phyloP scores from a whole-genome alignment of 2,888 invertebrate species.

The Conus canariensis region DNA sequence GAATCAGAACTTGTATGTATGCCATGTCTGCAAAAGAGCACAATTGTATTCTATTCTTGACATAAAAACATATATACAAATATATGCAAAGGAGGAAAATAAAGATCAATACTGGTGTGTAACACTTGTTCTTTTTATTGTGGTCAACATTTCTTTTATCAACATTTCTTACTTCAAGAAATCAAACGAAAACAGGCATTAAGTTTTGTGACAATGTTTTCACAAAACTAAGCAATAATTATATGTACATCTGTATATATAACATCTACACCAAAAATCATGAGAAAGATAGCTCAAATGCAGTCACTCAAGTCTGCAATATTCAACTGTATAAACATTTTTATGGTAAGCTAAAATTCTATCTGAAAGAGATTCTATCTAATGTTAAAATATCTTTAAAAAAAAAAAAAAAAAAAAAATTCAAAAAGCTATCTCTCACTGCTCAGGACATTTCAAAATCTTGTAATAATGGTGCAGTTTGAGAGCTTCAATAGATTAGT shows the following conservation, averaged over 20 bases:
- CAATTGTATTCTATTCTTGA: too few species aligned
- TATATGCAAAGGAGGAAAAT: not conserved
- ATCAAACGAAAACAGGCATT: not conserved
- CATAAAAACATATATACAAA: too few species aligned
- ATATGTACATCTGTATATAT: not conserved
- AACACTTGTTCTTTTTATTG: not conserved
- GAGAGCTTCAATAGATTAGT: not conserved
- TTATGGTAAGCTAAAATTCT: not conserved
- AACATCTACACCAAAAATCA: not conserved
- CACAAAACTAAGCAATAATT: not conserved
- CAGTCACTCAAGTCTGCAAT: not conserved
- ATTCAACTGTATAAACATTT: not conserved
- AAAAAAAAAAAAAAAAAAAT: not conserved
- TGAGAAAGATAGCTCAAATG: not conserved
- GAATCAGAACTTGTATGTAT: too few species aligned
- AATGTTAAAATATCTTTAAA: not conserved
- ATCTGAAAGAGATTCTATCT: too few species aligned
- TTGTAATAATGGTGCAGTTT: too few species aligned
- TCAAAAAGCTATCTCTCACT: too few species aligned
- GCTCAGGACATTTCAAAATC: too few species aligned
- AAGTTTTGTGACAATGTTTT: not conserved
- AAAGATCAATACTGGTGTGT: not conserved
- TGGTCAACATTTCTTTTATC: not conserved
- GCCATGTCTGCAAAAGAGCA: too few species aligned
- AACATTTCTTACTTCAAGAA: conserved; percentile 20